Evolutionary conservation across 1,140 invertebrate genomes (phyloP), one percentile per base, ranked within the genome.

Genomic region (Aphis craccivora): DNA sequence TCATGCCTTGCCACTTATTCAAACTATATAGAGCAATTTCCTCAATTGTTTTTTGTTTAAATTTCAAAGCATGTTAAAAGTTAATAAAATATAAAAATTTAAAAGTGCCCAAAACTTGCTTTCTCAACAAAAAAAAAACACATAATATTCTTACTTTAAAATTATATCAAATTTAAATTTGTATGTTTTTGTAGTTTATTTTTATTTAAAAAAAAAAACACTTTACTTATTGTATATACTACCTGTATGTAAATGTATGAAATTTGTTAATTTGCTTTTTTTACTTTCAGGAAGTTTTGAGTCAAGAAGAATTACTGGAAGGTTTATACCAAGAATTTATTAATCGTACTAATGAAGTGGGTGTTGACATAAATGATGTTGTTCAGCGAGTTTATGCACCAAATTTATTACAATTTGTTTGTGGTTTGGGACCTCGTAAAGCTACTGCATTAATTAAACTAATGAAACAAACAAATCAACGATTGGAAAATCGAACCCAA

Each of bases 281-380:
- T 14, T 89, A 25, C 18, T 87, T 94, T 96, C 95, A 99, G 96
- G 98, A 98, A 94, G 97, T 98, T 94, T 95, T 99, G 23, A 95
- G 96, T 0, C 98, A 98, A 95, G 98, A 99, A 87, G 97, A 98
- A 92, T 95, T 99, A 35, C 94, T 98, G 1, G 97, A 98, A 94
- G 97, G 97, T 23, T 96, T 99, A 1, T 97, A 98, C 94, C 95
- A 98, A 37, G 98, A 99, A 96, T 99, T 99, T 95, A 98, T 99
- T 0, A 97, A 97, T 94, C 94, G 98, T 91, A 98, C 99, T 0
- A 99, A 99, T 95, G 99, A 99, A 96, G 99, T 99, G 18, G 99
- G 99, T n/a, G 98, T 99, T 0, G 99, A 99, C 95, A 97, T 99
- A 11, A 99, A 99, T 95, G 96, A 97, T 94, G 98, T 98, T 30